These are phyloP conservation scores for Phrixothrix hirtus DNA, from an alignment of 2,888 invertebrate species.

Conservation along the genomic window DNA sequence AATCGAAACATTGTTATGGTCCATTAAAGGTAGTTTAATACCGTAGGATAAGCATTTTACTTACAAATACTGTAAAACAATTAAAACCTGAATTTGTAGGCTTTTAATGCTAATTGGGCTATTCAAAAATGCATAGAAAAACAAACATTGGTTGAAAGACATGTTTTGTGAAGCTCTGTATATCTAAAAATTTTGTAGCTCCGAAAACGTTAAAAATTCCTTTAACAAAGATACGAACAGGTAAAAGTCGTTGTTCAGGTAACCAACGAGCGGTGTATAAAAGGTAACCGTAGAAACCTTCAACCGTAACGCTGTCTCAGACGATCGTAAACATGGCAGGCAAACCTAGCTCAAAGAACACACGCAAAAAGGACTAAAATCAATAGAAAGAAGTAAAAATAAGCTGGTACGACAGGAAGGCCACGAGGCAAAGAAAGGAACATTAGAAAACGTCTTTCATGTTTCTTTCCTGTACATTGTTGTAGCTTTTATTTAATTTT, in stretches of 20 bases:
- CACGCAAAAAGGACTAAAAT: constrained; percentile 41
- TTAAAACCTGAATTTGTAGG: too few relatives aligned
- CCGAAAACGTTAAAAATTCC: not conserved
- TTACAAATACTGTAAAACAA: too few relatives aligned
- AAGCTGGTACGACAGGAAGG: constrained; percentile 27
- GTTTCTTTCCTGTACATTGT: not conserved
- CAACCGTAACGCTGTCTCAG: constrained; percentile 26
- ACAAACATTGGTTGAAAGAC: not conserved
- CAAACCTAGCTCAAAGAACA: constrained; percentile 35
- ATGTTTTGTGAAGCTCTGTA: not conserved
- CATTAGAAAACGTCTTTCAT: too few relatives aligned
- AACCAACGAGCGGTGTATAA: constrained; percentile 29
- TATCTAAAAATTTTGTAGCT: not conserved
- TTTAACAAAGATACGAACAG: constrained; percentile 18
- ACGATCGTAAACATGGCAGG: constrained; percentile 26
- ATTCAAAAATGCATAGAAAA: too few relatives aligned
- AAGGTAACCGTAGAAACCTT: constrained; percentile 33
- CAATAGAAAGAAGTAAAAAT: constrained; percentile 40
- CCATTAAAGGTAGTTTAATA: too few relatives aligned
- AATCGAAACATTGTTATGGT: too few relatives aligned
- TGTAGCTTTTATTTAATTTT: not conserved
- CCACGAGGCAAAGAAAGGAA: constrained; percentile 30
- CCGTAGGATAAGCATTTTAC: too few relatives aligned
- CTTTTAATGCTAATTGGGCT: too few relatives aligned
- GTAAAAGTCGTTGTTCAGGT: constrained; percentile 30